Evolutionary conservation across 2,113 vertebrate species (phyloP).

Genomic region (Etheostoma cragini): DNA sequence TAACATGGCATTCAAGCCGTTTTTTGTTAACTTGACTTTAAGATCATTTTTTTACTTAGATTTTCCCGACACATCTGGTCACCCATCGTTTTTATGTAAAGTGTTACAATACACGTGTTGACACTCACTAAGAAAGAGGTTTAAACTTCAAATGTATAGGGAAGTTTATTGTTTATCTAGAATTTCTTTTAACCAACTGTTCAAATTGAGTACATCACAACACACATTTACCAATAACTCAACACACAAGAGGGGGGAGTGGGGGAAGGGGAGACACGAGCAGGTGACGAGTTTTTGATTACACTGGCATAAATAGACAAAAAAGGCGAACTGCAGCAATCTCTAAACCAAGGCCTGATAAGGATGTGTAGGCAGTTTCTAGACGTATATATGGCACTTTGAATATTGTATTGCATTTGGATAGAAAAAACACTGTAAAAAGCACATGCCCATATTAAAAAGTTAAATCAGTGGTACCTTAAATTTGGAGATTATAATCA

Average conservation of each 20-base stretch:
- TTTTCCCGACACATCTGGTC: not conserved
- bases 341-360: slow-evolving; percentile 83
- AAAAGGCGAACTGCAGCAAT: slow-evolving; percentile 80
- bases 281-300: slow-evolving; percentile 72
- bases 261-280: slow-evolving; percentile 40
- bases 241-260: slow-evolving; percentile 51
- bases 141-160: slow-evolving; percentile 74
- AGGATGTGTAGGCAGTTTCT: slow-evolving; percentile 84
- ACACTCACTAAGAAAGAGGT: slow-evolving; percentile 69
- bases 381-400: slow-evolving; percentile 84
- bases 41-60: not conserved
- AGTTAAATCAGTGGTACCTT: slow-evolving; percentile 77
- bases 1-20: not conserved
- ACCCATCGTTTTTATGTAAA: slow-evolving; percentile 36
- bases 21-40: not conserved
- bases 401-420: slow-evolving; percentile 83
- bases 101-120: slow-evolving; percentile 64
- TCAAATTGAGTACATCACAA: slow-evolving; percentile 79
- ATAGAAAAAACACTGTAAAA: slow-evolving; percentile 82
- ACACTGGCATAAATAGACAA: slow-evolving; percentile 77
- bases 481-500: slow-evolving; percentile 63
- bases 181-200: slow-evolving; percentile 68
- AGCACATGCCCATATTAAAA: slow-evolving; percentile 82
- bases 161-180: slow-evolving; percentile 79
- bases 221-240: slow-evolving; percentile 76